Percentiles rank a stretch among this genome's conserved stretches.
Evolutionary conservation across 1,140 invertebrate genomes (phyloP).

Genomic region (Hyphantria cunea): DNA sequence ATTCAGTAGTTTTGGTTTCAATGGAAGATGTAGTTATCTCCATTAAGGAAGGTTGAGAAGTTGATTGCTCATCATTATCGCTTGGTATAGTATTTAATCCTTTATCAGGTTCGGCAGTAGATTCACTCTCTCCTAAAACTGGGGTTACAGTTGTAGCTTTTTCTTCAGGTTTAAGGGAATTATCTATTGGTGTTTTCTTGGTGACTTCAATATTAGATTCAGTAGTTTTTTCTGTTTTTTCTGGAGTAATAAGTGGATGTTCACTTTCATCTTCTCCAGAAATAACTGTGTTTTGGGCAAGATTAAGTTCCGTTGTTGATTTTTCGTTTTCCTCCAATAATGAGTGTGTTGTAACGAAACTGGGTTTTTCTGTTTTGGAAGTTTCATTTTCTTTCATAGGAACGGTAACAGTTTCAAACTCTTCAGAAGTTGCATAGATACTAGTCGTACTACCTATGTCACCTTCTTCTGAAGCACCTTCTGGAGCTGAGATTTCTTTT

Average conservation of each 20-base stretch:
- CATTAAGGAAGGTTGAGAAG: conserved; percentile 26
- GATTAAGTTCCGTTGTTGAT: conserved; percentile 33
- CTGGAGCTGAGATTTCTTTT: neutral
- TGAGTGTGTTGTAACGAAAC: conserved; percentile 1
- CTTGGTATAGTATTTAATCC: conserved; percentile 44
- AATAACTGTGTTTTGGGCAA: conserved; percentile 12
- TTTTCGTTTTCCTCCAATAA: conserved; percentile 25
- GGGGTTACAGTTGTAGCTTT: conserved; percentile 9
- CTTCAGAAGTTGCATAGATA: neutral
- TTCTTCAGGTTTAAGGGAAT: neutral
- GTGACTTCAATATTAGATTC: conserved; percentile 6
- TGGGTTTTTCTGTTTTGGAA: neutral
- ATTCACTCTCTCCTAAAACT: conserved; percentile 23
- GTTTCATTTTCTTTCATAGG: neutral
- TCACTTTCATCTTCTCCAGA: neutral
- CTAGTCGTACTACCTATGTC: conserved; percentile 5
- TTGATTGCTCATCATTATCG: conserved; percentile 37
- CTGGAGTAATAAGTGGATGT: neutral
- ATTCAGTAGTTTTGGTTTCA: conserved; percentile 21
- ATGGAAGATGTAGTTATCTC: conserved; percentile 28
- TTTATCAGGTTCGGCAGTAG: conserved; percentile 44
- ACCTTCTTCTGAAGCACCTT: no score
- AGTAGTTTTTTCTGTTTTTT: conserved; percentile 7
- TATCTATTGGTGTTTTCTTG: conserved; percentile 12
- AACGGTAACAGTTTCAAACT: neutral